These are phyloP conservation scores for Hypomesus transpacificus DNA, from an alignment of 2,113 vertebrate genomes.

Conservation along the genomic window DNA sequence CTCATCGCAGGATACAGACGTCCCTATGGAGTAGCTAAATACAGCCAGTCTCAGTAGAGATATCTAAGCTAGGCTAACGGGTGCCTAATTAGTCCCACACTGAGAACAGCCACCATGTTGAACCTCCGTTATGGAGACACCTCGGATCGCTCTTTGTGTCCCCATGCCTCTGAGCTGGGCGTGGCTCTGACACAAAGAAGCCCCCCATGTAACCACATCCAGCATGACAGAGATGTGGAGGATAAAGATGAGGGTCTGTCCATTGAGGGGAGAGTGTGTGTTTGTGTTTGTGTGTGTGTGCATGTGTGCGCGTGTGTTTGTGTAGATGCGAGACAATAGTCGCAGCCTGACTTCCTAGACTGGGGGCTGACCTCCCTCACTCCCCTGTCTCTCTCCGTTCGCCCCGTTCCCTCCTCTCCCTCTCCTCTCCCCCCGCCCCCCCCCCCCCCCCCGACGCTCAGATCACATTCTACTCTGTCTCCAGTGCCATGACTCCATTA, in stretches of 20 bases:
- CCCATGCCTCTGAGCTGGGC: slow-evolving; percentile 53
- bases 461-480: slow-evolving; percentile 62
- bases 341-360: slow-evolving; percentile 48
- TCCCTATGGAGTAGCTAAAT: slow-evolving; percentile 18
- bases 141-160: slow-evolving; percentile 56
- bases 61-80: slow-evolving; percentile 49
- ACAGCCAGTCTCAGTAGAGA: slow-evolving; percentile 35
- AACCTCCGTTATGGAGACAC: slow-evolving; percentile 36
- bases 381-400: slow-evolving; percentile 19
- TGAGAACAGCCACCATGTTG: slow-evolving; percentile 31
- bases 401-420: neutral
- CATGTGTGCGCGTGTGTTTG: slow-evolving; percentile 7
- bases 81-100: slow-evolving; percentile 49
- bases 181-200: slow-evolving; percentile 56
- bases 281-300: slow-evolving; percentile 5
- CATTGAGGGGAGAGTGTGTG: slow-evolving; percentile 23
- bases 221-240: slow-evolving; percentile 52
- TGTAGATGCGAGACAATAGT: neutral
- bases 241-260: slow-evolving; percentile 56
- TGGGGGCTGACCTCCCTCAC: slow-evolving; percentile 47
- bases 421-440: neutral
- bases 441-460: slow-evolving; percentile 12
- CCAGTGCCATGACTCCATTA: slow-evolving; percentile 47
- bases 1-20: slow-evolving; percentile 24
- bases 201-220: slow-evolving; percentile 65